Conservation (phyloP, 1,140 invertebrate genomes). For the Thaumetopoea pityocampa region DNA sequence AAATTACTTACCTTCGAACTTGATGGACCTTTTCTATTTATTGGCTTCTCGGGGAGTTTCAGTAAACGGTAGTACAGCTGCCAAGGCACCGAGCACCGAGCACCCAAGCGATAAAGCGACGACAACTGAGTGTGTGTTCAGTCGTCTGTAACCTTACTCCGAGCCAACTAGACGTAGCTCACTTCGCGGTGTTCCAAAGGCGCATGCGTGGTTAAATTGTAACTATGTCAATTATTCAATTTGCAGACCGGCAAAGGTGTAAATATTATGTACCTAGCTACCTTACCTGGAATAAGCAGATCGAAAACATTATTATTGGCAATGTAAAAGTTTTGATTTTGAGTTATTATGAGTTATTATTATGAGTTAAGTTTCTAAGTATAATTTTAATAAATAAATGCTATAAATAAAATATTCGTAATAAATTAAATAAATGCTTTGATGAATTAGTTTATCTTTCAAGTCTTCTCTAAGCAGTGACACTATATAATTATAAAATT, state of each 20-base stretch:
- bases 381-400: no score
- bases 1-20: constrained; percentile 19
- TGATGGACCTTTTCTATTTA: constrained; percentile 1
- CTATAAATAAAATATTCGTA: no score
- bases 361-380: no score
- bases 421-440: no score
- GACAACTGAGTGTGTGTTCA: constrained; percentile 6
- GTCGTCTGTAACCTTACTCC: constrained; percentile 3
- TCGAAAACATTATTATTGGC: neutral
- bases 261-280: no score
- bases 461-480: no score
- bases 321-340: no score
- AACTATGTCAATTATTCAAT: constrained; percentile 58
- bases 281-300: constrained; percentile 3
- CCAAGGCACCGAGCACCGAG: constrained; percentile 1
- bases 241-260: constrained; percentile 48
- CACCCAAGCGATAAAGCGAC: constrained; percentile 7
- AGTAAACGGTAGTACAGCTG: constrained; percentile 1
- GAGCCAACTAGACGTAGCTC: constrained; percentile 25
- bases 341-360: no score
- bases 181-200: constrained; percentile 42
- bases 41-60: constrained; percentile 2
- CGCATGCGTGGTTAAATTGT: constrained; percentile 57
- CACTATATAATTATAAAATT: no score
- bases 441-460: no score